phyloP scores from a whole-genome alignment of 1,140 invertebrate species.

The Penaeus japonicus region DNA sequence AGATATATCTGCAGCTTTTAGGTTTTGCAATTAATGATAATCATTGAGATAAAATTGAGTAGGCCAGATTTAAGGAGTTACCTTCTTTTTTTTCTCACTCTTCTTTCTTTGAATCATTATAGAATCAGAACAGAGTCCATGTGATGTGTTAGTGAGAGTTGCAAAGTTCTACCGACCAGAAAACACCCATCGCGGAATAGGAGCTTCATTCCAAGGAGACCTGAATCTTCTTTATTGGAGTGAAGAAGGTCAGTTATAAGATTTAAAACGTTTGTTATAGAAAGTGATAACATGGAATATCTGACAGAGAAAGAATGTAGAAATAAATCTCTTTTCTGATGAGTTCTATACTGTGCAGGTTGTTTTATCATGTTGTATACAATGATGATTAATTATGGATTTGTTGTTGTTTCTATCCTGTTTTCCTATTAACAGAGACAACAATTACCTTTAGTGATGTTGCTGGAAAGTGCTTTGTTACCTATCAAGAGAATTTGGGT shows the following conservation, averaged over 20 bases:
- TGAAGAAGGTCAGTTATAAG: constrained; percentile 72
- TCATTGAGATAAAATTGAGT: no score
- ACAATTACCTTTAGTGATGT: constrained; percentile 68
- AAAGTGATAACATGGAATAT: constrained; percentile 14
- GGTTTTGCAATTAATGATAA: no score
- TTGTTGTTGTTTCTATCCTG: no score
- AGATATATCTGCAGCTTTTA: no score
- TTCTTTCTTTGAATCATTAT: constrained; percentile 31
- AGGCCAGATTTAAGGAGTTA: no score
- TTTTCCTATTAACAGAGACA: constrained; percentile 65
- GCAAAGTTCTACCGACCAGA: constrained; percentile 80
- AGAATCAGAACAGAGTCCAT: constrained; percentile 49
- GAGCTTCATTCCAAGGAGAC: constrained; percentile 71
- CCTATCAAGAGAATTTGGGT: constrained; percentile 69
- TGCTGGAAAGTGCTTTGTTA: constrained; percentile 72
- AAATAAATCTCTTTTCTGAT: no score
- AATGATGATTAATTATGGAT: no score
- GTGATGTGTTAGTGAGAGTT: constrained; percentile 74
- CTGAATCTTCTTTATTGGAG: constrained; percentile 82
- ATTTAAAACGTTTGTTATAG: constrained; percentile 39
- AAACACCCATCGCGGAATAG: constrained; percentile 72
- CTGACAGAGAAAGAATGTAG: constrained; percentile 32
- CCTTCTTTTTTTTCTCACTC: neutral
- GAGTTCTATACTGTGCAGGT: no score
- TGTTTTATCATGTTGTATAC: no score